Evolutionary conservation across 2,797 vertebrate species (phyloP), one percentile per base, ranked within the genome.

Genomic region (Sebastes vulpes): DNA sequence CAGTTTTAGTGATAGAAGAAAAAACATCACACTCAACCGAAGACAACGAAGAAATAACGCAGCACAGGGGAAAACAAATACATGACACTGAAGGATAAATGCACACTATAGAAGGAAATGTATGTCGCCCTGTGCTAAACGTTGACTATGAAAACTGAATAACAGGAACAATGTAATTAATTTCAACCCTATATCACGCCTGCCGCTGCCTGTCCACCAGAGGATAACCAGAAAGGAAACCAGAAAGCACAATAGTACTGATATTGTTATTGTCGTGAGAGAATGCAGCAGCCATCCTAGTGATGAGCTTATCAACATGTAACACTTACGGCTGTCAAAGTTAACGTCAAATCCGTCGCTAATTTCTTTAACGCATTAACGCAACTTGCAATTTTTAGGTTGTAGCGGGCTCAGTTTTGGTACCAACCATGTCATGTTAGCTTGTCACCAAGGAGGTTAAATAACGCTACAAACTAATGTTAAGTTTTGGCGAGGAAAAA

Each of bases 251-350:
- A 42, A 23, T 25, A 25, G 11, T 4, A 63, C 32, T 5, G 9
- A 9, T 1, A 3, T 0, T 35, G 10, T 25, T 29, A 12, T 25
- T 29, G 9, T 9, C 3, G 8, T 1, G 2, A 1, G 11, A 10
- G 10, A 12, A 60, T 29, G 11, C 12, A 42, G 1, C 10, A 52
- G 14, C 12, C 65, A 23, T 18, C 35, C 20, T 6, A 2, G 28
- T 31, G 12, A 65, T 16, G 5, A 38, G 21, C 48, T 28, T 4
- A 28, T 54, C 1, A 59, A 8, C 6, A 63, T 38, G 2, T 14
- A 42, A 42, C 38, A 42, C 5, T 42, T 42, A 42, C 0, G 38
- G 12, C 38, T 42, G 38, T 42, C 38, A 42, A 16, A 42, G 38
- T 42, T 42, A 42, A 42, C 5, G 5, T 1, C 2, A 42, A 42